Evolutionary conservation across 2,797 vertebrate genomes (phyloP), one percentile per base, ranked within the genome.

Genomic region (Acanthornis magna): DNA sequence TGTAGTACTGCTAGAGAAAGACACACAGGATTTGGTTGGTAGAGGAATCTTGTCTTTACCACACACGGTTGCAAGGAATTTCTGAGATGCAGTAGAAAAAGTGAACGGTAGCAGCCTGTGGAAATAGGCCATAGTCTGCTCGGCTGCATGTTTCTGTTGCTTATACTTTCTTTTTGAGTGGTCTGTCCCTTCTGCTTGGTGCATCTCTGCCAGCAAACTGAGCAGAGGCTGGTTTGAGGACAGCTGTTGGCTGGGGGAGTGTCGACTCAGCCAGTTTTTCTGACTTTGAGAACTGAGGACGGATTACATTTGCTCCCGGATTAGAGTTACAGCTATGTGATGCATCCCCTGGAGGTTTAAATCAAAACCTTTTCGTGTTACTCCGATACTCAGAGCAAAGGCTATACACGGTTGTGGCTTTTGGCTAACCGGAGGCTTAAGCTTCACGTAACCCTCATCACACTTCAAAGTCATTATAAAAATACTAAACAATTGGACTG

Each of bases 291-390:
- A 88, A 22, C 5, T n/a, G 68, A 75, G 71, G 61, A 79, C 45
- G 5, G 90, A 88, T 91, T 85, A 54, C 53, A 16, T 89, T 91
- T n/a, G 89, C 66, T 48, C 77, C 63, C 0, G 2, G 84, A 81
- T 95, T 95, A 91, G 88, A 93, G 85, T 72, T 83, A 76, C 81
- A 91, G 86, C 74, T 75, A 76, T 83, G 70, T 42, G 67, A 86
- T 63, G 68, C 84, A 85, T 91, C 88, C 79, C 43, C 10, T 61
- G 63, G 79, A 89, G 85, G 53, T 87, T 95, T 89, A 71, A 88
- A 84, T 78, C 74, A 63, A 82, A 94, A 88, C 73, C 81, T 71
- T 85, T 82, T 55, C 0, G 1, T 55, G 65, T 71, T 91, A 38
- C 63, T 65, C 43, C 1, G 50, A 74, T 93, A 65, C 60, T 91